These are phyloP conservation scores for Hylomyscus alleni DNA, from an alignment of 2,797 vertebrate species.

Conservation along the genomic window DNA sequence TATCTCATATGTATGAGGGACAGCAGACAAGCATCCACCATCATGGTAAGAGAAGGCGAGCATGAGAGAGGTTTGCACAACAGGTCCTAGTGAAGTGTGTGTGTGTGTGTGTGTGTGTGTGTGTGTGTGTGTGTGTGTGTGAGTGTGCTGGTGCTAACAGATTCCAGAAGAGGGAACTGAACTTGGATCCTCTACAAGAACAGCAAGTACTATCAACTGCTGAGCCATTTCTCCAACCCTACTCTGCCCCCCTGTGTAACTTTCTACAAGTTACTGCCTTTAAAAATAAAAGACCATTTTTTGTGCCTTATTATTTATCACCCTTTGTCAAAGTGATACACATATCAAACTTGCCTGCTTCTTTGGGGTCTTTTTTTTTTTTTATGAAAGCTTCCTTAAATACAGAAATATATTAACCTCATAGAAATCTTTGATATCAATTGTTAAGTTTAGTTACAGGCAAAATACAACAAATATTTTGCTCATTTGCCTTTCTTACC, in stretches of 20 bases:
- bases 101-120: not conserved
- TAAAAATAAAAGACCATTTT: not conserved
- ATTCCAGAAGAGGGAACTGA: not conserved
- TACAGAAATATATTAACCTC: not conserved
- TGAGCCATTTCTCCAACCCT: not conserved
- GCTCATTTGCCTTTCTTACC: not conserved
- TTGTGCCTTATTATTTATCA: not conserved
- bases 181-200: not conserved
- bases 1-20: not conserved
- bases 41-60: not conserved
- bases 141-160: not conserved
- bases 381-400: not conserved
- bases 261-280: not conserved
- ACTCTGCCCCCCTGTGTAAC: too few relatives aligned
- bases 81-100: not conserved
- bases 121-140: not conserved
- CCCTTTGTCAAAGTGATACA: not conserved
- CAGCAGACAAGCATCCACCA: not conserved
- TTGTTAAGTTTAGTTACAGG: not conserved
- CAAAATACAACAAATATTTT: not conserved
- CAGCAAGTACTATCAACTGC: not conserved
- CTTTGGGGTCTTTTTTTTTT: conserved; percentile 26
- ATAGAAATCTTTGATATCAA: not conserved
- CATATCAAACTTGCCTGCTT: not conserved
- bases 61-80: not conserved